Conservation (phyloP, 2,797 vertebrate species). For the Thripadectes ignobilis region DNA sequence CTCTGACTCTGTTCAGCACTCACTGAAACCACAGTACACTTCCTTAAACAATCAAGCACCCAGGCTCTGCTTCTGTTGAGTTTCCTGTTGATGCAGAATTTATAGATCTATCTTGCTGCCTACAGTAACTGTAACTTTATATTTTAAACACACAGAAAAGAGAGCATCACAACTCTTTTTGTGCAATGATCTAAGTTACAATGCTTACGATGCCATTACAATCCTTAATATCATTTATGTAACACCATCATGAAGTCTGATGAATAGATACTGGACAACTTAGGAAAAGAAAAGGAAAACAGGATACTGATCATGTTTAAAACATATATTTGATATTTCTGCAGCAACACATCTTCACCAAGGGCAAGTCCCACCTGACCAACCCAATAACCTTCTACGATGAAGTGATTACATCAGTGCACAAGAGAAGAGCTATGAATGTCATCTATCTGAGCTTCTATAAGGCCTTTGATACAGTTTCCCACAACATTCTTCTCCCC, state of each 20-base stretch:
- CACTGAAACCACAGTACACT: not conserved
- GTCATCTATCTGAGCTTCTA: not conserved
- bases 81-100: not conserved
- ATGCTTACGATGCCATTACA: not conserved
- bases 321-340: not conserved
- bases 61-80: fast-evolving
- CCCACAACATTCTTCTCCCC: not conserved
- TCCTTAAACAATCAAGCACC: not conserved
- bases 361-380: not conserved
- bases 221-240: not conserved
- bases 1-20: not conserved
- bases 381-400: not conserved
- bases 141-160: not conserved
- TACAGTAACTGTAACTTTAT: not conserved
- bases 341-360: not conserved
- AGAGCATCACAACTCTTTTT: not conserved
- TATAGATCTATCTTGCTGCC: not conserved
- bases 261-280: not conserved
- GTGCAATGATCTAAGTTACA: not conserved
- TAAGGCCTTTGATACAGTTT: not conserved
- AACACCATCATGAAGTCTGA: not conserved
- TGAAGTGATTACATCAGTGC: not conserved
- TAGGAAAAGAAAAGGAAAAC: not conserved
- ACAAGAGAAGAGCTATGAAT: not conserved
- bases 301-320: not conserved